phyloP scores from a whole-genome alignment of 2,113 vertebrate genomes.

The Cheilinus undulatus region DNA sequence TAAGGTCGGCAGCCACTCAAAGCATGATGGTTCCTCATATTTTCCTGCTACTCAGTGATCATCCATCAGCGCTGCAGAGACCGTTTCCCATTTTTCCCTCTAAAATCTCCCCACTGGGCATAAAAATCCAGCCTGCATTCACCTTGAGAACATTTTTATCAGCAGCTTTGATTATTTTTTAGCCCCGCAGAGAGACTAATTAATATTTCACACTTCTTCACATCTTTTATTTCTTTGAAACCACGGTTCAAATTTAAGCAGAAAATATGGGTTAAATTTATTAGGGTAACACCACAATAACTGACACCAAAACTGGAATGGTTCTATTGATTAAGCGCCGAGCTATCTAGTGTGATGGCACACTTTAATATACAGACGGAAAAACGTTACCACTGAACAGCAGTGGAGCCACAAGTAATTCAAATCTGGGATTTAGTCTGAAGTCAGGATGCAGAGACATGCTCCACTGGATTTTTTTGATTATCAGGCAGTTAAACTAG shows the following conservation, averaged over 20 bases:
- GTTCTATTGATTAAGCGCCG: no score
- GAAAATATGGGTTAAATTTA: slow-evolving; percentile 20
- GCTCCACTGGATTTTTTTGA: no score
- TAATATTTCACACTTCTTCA: slow-evolving; percentile 15
- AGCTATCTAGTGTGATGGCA: no score
- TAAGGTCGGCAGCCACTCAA: slow-evolving; percentile 46
- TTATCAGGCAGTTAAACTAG: no score
- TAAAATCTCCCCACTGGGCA: background rate
- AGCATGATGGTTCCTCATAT: slow-evolving; percentile 24
- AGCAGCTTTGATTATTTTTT: slow-evolving; percentile 9
- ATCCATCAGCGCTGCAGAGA: slow-evolving; percentile 4
- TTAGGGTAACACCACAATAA: background rate
- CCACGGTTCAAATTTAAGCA: background rate
- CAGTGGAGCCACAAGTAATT: no score
- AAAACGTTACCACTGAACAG: no score
- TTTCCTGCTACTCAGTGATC: background rate
- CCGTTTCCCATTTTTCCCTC: background rate
- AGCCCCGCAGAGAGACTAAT: slow-evolving; percentile 16
- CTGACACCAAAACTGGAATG: no score
- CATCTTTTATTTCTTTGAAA: background rate
- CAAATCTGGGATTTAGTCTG: no score
- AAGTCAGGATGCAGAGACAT: no score
- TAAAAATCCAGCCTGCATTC: background rate
- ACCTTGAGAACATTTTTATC: slow-evolving; percentile 11
- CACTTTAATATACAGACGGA: no score